These are phyloP conservation scores for Streptopelia turtur DNA, from an alignment of 2,797 vertebrate genomes.

Conservation along the genomic window DNA sequence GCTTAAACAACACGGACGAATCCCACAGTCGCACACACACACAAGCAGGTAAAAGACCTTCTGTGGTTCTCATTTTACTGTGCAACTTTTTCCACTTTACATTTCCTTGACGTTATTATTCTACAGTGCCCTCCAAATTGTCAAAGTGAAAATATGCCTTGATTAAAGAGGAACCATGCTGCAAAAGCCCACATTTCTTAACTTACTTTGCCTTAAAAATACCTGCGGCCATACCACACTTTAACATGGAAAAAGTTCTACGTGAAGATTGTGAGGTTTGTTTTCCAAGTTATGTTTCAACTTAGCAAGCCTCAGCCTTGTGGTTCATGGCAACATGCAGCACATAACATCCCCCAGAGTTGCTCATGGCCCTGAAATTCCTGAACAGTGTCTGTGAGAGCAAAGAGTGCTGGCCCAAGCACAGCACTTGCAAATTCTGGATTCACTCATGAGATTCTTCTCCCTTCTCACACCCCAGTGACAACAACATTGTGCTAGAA, in stretches of 20 bases:
- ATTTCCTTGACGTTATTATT: neutral
- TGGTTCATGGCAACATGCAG: neutral
- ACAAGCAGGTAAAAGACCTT: neutral
- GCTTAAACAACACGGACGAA: neutral
- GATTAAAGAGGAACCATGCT: neutral
- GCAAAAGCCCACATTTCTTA: neutral
- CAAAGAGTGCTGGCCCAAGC: neutral
- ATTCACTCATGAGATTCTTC: neutral
- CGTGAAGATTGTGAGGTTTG: neutral
- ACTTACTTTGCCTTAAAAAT: neutral
- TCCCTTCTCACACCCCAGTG: neutral
- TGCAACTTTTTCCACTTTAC: neutral
- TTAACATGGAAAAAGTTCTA: neutral
- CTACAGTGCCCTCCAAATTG: neutral
- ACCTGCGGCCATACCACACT: neutral
- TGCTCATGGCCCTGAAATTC: neutral
- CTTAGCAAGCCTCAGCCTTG: neutral
- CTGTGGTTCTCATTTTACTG: neutral
- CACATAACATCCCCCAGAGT: rapidly evolving
- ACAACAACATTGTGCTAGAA: neutral
- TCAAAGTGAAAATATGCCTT: neutral
- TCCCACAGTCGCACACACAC: neutral
- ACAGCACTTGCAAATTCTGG: neutral
- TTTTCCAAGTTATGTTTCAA: rapidly evolving
- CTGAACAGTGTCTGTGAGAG: neutral